Base-by-base conservation (phyloP, 2,888 invertebrate genomes). In the Drosophila barbarae region DNA sequence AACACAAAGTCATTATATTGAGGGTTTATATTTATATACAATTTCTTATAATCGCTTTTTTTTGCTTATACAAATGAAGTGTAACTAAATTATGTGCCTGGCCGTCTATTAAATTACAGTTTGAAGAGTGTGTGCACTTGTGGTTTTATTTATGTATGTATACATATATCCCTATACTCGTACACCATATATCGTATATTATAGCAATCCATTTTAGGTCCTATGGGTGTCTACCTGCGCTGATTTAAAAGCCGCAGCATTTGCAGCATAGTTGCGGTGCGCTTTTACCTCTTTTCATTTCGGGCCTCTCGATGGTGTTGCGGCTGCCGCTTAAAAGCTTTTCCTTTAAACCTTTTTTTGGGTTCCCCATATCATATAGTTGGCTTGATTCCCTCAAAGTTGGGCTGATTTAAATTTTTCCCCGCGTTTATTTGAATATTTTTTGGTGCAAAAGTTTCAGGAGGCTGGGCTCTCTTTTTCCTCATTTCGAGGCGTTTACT, bases 401-500 rank as follows among this genome's bases (percentile, higher is more conserved):
- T 34, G 10, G n/a, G 50, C 60, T 49, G 41, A 44, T 61, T 69
- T 56, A 56, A 69, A 67, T 42, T 44, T 42, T 44, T 51, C 15
- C 18, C 5, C 42, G 18, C 44, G 32, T 61, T 47, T 61, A 47
- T 58, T 61, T 44, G 26, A 50, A 54, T 66, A 55, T 55, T 69
- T 60, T 60, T 44, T 26, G 26, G 41, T 47, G 18, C 26, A 23
- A 23, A 57, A 52, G 26, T 51, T 63, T 32, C 12, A 18, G 49
- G 30, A 36, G 49, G 23, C 59, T 35, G 18, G 21, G 44, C 39
- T 41, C 15, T 23, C 57, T 57, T 23, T 23, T 39, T 34, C 38
- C 28, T 59, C 63, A 49, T 63, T 64, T 47, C 47, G 35, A 47
- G 57, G 63, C 55, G 21, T 70, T 66, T 55, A 66, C 64, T 65